phyloP scores from a whole-genome alignment of 53 echinoderm and acorn worm species.

The Astropecten irregularis region DNA sequence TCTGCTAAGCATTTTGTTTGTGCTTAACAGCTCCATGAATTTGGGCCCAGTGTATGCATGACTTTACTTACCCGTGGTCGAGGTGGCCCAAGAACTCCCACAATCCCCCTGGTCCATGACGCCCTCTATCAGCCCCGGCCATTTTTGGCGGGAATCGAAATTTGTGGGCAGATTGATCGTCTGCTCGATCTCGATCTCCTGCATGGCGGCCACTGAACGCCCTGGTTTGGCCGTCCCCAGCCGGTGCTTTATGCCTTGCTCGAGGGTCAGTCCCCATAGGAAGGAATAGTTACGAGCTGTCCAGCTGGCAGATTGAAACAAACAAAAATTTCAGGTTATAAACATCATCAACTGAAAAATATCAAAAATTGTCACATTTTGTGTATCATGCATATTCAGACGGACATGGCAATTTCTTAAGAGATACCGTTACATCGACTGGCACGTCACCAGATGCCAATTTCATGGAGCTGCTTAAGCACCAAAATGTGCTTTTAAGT shows the following conservation, averaged over 20 bases:
- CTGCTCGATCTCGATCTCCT: conserved; percentile 64
- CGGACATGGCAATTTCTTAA: too few relatives aligned
- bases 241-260: conserved; percentile 61
- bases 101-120: conserved; percentile 88
- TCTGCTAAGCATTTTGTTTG: too few relatives aligned
- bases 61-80: conserved; percentile 73
- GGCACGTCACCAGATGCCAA: too few relatives aligned
- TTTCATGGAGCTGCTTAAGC: too few relatives aligned
- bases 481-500: too few relatives aligned
- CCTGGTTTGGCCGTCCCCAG: conserved; percentile 78
- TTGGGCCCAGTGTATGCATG: too few relatives aligned
- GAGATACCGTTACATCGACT: too few relatives aligned
- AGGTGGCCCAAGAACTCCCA: conserved; percentile 92
- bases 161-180: conserved; percentile 52
- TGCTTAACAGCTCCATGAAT: too few relatives aligned
- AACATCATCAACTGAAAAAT: neutral
- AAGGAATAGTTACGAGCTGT: conserved; percentile 75
- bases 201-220: conserved; percentile 54
- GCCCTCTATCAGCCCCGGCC: conserved; percentile 75
- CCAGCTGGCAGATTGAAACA: conserved; percentile 83
- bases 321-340: neutral
- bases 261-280: conserved; percentile 82
- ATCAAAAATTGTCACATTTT: neutral
- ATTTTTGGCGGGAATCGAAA: conserved; percentile 84
- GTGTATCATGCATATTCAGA: too few relatives aligned